Conservation (phyloP, 2,888 invertebrate species). For the Anarsia innoxiella region DNA sequence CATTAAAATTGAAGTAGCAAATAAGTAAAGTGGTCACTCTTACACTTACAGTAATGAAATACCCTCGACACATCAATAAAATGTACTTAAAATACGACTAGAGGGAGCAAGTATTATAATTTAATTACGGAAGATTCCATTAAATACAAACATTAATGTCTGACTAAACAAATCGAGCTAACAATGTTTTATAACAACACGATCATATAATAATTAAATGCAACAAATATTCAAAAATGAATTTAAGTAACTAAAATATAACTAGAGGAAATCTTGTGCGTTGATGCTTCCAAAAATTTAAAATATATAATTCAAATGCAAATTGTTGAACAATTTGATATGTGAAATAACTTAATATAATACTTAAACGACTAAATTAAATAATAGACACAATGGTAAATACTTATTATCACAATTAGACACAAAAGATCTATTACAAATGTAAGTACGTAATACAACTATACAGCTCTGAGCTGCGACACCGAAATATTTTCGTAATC, state of each 20-base stretch:
- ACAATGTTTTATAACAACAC: too few species aligned
- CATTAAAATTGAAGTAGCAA: slow-evolving; percentile 11
- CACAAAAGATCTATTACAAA: slow-evolving; percentile 27
- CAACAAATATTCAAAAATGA: slow-evolving; percentile 37
- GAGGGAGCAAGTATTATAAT: slow-evolving; percentile 22
- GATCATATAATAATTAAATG: slow-evolving; percentile 36
- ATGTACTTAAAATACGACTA: slow-evolving; percentile 43
- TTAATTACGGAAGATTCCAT: slow-evolving; percentile 25
- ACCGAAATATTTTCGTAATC: slow-evolving; percentile 4
- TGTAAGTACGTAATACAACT: slow-evolving; percentile 18
- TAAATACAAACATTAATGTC: slow-evolving; percentile 15
- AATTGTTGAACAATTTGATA: slow-evolving; percentile 49
- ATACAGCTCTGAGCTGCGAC: slow-evolving; percentile 25
- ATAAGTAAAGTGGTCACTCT: slow-evolving; percentile 2
- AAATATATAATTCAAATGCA: slow-evolving; percentile 32
- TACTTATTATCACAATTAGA: slow-evolving; percentile 45
- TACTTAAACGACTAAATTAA: slow-evolving; percentile 12
- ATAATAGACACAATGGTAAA: slow-evolving; percentile 24
- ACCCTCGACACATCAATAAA: slow-evolving; percentile 17
- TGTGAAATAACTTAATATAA: slow-evolving; percentile 15
- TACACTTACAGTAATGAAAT: slow-evolving; percentile 14
- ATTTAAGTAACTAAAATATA: slow-evolving; percentile 24
- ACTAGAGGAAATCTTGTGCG: slow-evolving; percentile 35
- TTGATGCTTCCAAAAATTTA: slow-evolving; percentile 22
- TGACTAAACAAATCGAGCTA: slow-evolving; percentile 13